phyloP scores from a whole-genome alignment of 2,797 vertebrate genomes.

The Tangara arthus region DNA sequence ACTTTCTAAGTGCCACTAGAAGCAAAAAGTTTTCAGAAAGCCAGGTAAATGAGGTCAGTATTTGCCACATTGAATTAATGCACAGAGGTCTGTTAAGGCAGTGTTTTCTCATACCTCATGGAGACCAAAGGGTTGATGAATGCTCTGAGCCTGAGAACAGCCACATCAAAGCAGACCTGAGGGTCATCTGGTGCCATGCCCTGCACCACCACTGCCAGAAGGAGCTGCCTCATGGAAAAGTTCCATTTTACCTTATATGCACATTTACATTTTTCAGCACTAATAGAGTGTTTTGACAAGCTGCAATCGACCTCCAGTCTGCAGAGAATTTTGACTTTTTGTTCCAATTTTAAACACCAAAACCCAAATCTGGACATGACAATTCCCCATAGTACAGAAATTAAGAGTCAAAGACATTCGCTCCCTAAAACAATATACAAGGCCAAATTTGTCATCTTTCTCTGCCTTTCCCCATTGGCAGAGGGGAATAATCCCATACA shows the following conservation, averaged over 20 bases:
- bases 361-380: neutral
- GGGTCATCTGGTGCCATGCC: neutral
- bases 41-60: neutral
- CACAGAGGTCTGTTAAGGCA: neutral
- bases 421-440: neutral
- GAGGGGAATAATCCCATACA: neutral
- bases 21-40: neutral
- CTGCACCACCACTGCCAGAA: neutral
- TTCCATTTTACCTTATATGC: neutral
- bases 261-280: neutral
- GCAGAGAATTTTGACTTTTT: neutral
- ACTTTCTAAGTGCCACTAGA: neutral
- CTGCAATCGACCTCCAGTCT: neutral
- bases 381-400: neutral
- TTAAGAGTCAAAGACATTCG: neutral
- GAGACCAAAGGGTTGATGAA: neutral
- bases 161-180: neutral
- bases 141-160: neutral
- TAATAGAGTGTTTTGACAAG: neutral
- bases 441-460: neutral
- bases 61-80: neutral
- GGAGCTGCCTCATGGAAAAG: neutral
- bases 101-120: neutral
- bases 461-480: neutral
- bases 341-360: neutral